Percentiles rank a stretch among this genome's conserved stretches.
Evolutionary conservation across 2,113 vertebrate species (phyloP).

Genomic region (Dermatemys mawii): DNA sequence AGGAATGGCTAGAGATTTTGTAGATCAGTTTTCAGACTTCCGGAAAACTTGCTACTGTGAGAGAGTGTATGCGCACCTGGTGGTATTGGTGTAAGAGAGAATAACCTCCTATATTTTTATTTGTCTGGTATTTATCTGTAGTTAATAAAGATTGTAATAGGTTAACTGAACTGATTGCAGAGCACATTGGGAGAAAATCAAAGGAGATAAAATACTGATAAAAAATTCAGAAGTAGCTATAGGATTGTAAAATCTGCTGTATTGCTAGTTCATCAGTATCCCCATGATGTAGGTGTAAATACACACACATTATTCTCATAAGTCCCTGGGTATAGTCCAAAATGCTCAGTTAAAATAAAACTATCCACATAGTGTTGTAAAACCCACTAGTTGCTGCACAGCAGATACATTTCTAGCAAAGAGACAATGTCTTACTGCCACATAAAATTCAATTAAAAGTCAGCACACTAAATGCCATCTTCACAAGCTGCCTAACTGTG

Average conservation of each 20-base stretch:
- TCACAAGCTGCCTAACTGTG: background rate
- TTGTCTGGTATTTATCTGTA: background rate
- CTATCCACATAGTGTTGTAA: background rate
- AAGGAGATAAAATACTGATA: background rate
- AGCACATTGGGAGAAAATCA: background rate
- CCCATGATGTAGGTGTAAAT: background rate
- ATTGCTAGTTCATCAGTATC: conserved; percentile 1
- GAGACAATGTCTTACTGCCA: conserved; percentile 15
- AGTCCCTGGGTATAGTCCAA: background rate
- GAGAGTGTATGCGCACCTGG: background rate
- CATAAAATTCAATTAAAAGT: conserved; percentile 11
- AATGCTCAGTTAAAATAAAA: conserved; percentile 31
- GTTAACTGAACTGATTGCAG: background rate
- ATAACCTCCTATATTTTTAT: background rate
- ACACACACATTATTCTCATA: background rate
- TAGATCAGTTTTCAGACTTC: background rate
- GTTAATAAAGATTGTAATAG: background rate
- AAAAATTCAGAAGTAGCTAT: conserved; percentile 9
- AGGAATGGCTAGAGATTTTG: background rate
- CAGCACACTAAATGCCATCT: background rate
- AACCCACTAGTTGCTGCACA: background rate
- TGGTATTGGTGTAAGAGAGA: background rate
- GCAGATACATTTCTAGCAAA: conserved; percentile 25
- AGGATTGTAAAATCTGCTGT: conserved; percentile 11
- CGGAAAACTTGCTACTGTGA: accelerated